Conservation (phyloP, 2,888 invertebrate species). For the Scaptomyza tumidula region DNA sequence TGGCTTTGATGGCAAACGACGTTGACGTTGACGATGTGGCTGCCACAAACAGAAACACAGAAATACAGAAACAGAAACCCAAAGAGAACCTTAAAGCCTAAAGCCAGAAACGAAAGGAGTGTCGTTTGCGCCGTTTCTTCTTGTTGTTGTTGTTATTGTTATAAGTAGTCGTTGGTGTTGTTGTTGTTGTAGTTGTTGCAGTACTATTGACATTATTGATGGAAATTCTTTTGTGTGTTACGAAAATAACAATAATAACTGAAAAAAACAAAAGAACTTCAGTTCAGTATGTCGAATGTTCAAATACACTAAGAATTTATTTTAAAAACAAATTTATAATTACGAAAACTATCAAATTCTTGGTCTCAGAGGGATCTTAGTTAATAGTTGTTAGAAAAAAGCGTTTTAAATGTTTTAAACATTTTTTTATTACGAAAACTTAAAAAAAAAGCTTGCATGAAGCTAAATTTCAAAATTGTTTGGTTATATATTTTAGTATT, state of each 20-base stretch:
- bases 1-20: conserved; percentile 26
- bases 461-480: too few relatives aligned
- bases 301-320: conserved; percentile 30
- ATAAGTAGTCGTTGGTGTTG: conserved; percentile 19
- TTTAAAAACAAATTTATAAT: too few relatives aligned
- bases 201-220: conserved; percentile 80
- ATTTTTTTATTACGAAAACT: too few relatives aligned
- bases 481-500: too few relatives aligned
- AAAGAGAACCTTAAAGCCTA: conserved; percentile 31
- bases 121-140: conserved; percentile 43
- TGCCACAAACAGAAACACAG: conserved; percentile 29
- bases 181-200: conserved; percentile 52
- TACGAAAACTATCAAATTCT: too few relatives aligned
- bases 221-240: conserved; percentile 79
- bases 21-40: conserved; percentile 40
- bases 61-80: too few relatives aligned
- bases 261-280: conserved; percentile 48
- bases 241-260: conserved; percentile 37
- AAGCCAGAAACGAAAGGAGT: conserved; percentile 64
- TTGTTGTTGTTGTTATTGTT: conserved; percentile 49
- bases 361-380: too few relatives aligned
- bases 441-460: too few relatives aligned
- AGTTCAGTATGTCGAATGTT: not conserved
- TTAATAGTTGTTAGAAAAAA: too few relatives aligned
- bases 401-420: too few relatives aligned